Evolutionary conservation across 2,113 vertebrate genomes (phyloP).

Genomic region (Cavia porcellus): DNA sequence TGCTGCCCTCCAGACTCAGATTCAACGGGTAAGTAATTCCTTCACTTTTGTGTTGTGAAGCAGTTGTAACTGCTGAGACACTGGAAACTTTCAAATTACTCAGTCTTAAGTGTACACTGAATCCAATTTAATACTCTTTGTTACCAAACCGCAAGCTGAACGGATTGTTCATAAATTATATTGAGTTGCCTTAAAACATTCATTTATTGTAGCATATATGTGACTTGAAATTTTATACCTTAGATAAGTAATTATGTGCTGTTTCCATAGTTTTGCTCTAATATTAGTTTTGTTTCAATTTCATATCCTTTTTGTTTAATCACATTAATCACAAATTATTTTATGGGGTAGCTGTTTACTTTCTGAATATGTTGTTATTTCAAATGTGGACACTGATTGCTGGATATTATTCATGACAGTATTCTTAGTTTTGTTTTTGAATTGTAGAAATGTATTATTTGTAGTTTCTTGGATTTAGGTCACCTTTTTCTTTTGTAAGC

Average conservation of each 20-base stretch:
- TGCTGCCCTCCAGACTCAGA: conserved; percentile 94
- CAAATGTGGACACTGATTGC: background rate
- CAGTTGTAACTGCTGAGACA: background rate
- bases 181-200: background rate
- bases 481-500: background rate
- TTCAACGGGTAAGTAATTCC: conserved; percentile 90
- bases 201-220: background rate
- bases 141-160: background rate
- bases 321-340: conserved; percentile 37
- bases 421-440: conserved; percentile 30
- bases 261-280: background rate
- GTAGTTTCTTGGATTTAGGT: background rate
- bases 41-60: background rate
- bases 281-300: conserved; percentile 22
- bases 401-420: background rate
- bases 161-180: background rate
- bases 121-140: background rate
- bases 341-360: background rate
- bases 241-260: background rate
- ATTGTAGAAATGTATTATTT: conserved; percentile 30
- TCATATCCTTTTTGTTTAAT: background rate
- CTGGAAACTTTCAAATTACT: background rate
- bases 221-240: background rate
- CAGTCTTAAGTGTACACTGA: background rate
- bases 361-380: conserved; percentile 17